Base-by-base conservation (phyloP, 53 echinoderm and acorn worm genomes). In the Zoroaster sp. region DNA sequence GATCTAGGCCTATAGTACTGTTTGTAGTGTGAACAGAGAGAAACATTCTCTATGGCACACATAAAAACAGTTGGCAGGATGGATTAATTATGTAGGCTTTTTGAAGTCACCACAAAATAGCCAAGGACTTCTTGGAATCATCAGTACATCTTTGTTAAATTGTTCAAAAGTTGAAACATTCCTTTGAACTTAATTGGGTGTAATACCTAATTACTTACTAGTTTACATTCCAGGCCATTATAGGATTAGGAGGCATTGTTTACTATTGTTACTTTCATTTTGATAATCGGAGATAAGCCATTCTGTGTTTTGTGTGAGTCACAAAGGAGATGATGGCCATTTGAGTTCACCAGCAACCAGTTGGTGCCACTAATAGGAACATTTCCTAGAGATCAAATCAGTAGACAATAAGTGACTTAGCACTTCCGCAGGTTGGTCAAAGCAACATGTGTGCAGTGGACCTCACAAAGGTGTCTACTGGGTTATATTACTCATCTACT, bases 41-140 rank as follows among this genome's bases (percentile, higher is more conserved):
- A n/a, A n/a, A n/a, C n/a, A n/a, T n/a, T n/a, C n/a, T n/a, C n/a
- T n/a, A n/a, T n/a, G n/a, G n/a, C n/a, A n/a, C n/a, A n/a, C n/a
- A n/a, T n/a, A n/a, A n/a, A 69, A 31, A 15, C 51, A 76, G 54
- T 21, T 20, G 9, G 63, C 63, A 76, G 47, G 76, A 51, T 13
- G 33, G 3, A 32, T 31, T 34, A 49, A 31, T 76, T 47, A 76
- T 47, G 51, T 76, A 17, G n/a, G 38, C 7, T 54, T 38, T 38
- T 2, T 21, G n/a, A n/a, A n/a, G n/a, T n/a, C n/a, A n/a, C n/a
- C n/a, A n/a, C n/a, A n/a, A 3, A 25, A 35, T 38, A 45, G 18
- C n/a, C 78, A 78, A 78, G 78, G 63, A 55, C 78, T 78, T 78
- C 78, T 40, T 4, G 40, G 78, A 78, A 78, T 35, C 20, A 4